These are phyloP conservation scores for Siniperca obscura DNA, from an alignment of 2,797 vertebrate species.

Conservation along the genomic window DNA sequence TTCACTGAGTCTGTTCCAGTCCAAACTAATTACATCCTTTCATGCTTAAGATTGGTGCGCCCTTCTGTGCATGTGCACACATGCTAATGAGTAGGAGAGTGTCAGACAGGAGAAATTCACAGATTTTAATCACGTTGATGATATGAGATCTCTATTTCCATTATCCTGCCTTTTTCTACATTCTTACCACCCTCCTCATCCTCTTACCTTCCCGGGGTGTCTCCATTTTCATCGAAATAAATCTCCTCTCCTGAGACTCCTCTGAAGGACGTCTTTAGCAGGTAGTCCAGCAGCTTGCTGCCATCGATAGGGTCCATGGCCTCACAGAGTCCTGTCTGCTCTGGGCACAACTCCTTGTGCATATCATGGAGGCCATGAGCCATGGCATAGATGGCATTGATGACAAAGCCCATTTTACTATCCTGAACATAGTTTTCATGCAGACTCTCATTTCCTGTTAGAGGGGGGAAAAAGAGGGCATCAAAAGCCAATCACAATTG, in stretches of 20 bases:
- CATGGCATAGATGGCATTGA: conserved; percentile 99
- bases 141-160: conserved; percentile 18
- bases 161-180: background rate
- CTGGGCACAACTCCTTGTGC: conserved; percentile 92
- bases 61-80: conserved; percentile 30
- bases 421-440: conserved; percentile 98
- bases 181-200: conserved; percentile 12
- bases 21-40: conserved; percentile 79
- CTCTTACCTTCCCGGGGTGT: conserved; percentile 96
- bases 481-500: background rate
- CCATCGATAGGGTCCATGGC: conserved; percentile 98
- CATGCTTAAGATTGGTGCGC: conserved; percentile 49
- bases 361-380: conserved; percentile 97
- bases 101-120: conserved; percentile 25
- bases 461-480: conserved; percentile 23
- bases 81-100: conserved; percentile 52
- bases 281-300: conserved; percentile 94
- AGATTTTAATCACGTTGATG: conserved; percentile 18
- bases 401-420: conserved; percentile 99
- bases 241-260: conserved; percentile 97
- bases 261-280: conserved; percentile 94
- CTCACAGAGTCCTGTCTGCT: conserved; percentile 92
- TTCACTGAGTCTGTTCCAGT: conserved; percentile 82
- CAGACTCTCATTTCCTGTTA: conserved; percentile 95
- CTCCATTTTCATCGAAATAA: conserved; percentile 98